These are phyloP conservation scores for Hypselothyrea guttata DNA, from an alignment of 2,888 invertebrate genomes.

Conservation along the genomic window DNA sequence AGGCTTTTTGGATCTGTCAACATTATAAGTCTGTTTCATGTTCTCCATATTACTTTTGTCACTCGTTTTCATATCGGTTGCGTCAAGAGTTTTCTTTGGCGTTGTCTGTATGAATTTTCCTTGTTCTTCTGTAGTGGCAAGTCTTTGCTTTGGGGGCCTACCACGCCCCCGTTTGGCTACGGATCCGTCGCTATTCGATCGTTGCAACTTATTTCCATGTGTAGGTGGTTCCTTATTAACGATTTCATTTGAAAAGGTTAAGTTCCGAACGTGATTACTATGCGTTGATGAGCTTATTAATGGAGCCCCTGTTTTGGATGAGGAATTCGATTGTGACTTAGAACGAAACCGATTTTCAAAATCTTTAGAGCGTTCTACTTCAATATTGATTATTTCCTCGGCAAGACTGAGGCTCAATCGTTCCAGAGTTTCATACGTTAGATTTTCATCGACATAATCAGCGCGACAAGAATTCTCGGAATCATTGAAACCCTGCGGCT, in stretches of 20 bases:
- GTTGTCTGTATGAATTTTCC: not conserved
- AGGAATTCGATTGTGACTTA: constrained; percentile 44
- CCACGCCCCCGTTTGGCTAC: constrained; percentile 17
- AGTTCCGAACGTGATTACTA: constrained; percentile 53
- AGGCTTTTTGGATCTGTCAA: too few species aligned
- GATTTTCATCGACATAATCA: constrained; percentile 33
- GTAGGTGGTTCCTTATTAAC: constrained; percentile 20
- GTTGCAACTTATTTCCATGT: constrained; percentile 18
- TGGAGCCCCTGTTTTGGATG: constrained; percentile 18
- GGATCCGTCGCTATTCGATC: constrained; percentile 36
- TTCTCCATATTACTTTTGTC: not conserved
- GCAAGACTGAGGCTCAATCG: constrained; percentile 52
- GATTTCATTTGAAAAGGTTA: constrained; percentile 55
- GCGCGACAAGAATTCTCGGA: not conserved
- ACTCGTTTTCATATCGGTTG: not conserved
- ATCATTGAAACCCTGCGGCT: not conserved
- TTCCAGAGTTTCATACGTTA: constrained; percentile 54
- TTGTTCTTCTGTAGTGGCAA: constrained; percentile 35
- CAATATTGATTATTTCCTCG: constrained; percentile 55
- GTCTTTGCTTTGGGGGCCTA: constrained; percentile 3
- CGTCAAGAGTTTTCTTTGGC: not conserved
- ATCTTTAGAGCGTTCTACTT: constrained; percentile 56
- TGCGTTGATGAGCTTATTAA: not conserved
- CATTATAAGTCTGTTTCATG: constrained; percentile 7
- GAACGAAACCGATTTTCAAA: constrained; percentile 57